phyloP scores from a whole-genome alignment of 2,888 invertebrate genomes.

The Melinopterus prodromus region DNA sequence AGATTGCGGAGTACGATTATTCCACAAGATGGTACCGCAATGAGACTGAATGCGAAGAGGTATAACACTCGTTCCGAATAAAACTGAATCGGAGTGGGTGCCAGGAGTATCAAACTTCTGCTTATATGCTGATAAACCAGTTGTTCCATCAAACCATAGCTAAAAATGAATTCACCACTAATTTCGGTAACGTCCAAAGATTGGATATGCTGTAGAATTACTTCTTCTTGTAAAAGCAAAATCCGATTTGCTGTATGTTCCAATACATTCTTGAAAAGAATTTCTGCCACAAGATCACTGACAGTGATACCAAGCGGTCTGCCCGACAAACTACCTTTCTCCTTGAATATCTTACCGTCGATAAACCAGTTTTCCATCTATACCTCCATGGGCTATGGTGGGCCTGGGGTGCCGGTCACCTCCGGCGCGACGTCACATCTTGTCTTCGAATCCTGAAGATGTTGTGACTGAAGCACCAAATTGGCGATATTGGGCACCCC shows the following conservation, averaged over 20 bases:
- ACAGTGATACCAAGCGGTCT: constrained; percentile 24
- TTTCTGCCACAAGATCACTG: constrained; percentile 8
- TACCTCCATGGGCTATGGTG: no score
- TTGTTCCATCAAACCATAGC: constrained; percentile 28
- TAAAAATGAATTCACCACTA: constrained; percentile 22
- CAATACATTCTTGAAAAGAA: constrained; percentile 20
- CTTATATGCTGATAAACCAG: constrained; percentile 26
- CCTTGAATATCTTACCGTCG: no score
- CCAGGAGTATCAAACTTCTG: constrained; percentile 22
- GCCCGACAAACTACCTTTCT: no score
- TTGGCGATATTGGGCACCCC: no score
- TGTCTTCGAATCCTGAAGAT: no score
- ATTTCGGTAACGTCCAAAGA: constrained; percentile 23
- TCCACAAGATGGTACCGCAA: constrained; percentile 5
- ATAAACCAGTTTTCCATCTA: no score
- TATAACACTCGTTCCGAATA: constrained; percentile 20
- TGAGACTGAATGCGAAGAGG: constrained; percentile 12
- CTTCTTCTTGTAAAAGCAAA: constrained; percentile 19
- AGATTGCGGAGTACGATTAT: constrained; percentile 15
- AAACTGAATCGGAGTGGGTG: constrained; percentile 1
- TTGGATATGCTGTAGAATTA: background rate
- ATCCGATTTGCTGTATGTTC: constrained; percentile 24
- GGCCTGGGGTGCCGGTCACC: no score
- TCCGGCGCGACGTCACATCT: no score
- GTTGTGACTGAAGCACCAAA: no score